Conservation (phyloP, 35 echinoderm and acorn worm genomes). For the Strongylocentrotus purpuratus region DNA sequence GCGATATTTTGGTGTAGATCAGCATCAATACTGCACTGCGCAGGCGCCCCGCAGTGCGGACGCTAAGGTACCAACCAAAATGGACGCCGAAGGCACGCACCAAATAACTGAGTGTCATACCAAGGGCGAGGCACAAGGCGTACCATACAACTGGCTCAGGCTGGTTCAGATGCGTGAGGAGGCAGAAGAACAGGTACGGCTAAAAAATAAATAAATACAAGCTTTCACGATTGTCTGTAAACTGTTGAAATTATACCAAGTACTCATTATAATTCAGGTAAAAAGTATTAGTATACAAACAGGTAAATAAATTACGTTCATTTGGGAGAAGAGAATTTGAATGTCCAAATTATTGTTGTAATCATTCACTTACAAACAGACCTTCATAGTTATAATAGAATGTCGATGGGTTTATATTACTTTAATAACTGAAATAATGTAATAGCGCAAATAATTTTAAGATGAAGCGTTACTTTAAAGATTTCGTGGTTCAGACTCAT, state of each 20-base stretch:
- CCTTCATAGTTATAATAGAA: too few species aligned
- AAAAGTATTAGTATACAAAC: too few species aligned
- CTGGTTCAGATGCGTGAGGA: conserved; percentile 60
- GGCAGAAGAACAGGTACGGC: conserved; percentile 74
- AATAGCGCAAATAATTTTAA: too few species aligned
- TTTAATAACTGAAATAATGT: too few species aligned
- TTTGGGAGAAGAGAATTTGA: too few species aligned
- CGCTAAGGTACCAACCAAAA: conserved; percentile 76
- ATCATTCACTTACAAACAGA: too few species aligned
- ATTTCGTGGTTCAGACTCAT: too few species aligned
- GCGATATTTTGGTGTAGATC: conserved; percentile 79
- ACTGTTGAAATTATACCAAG: not conserved
- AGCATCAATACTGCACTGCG: conserved; percentile 72
- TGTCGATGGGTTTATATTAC: too few species aligned
- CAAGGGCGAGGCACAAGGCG: conserved; percentile 51
- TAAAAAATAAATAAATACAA: not conserved
- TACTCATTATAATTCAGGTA: too few species aligned
- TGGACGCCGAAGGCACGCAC: conserved; percentile 62
- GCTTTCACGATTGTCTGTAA: not conserved
- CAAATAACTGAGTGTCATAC: conserved; percentile 49
- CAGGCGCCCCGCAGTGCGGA: conserved; percentile 67
- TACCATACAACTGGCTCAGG: conserved; percentile 32
- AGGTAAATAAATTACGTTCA: too few species aligned
- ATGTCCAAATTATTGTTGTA: too few species aligned
- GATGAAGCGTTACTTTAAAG: too few species aligned